phyloP scores from a whole-genome alignment of 2,888 invertebrate species.

The Acleris emargana region DNA sequence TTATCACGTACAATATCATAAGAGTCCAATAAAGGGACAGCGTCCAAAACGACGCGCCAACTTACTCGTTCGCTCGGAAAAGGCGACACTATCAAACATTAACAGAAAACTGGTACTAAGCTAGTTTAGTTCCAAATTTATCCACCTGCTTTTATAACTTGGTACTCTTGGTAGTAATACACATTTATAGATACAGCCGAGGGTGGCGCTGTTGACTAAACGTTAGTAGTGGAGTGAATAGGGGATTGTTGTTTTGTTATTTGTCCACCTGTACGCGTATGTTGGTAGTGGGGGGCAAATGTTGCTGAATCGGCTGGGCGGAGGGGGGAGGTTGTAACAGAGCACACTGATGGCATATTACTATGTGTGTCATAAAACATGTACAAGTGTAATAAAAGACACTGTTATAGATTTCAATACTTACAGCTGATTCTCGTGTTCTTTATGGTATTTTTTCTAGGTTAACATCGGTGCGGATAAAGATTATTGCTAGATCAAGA shows the following conservation, averaged over 20 bases:
- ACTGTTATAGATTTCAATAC: no score
- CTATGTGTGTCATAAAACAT: background rate
- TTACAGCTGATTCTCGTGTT: no score
- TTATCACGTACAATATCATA: slow-evolving; percentile 33
- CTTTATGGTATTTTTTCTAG: no score
- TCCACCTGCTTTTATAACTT: slow-evolving; percentile 14
- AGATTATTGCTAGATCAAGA: no score
- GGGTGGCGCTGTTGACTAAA: slow-evolving; percentile 11
- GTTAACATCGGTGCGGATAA: no score
- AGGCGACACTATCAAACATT: slow-evolving; percentile 12
- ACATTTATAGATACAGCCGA: slow-evolving; percentile 19
- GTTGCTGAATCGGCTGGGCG: slow-evolving; percentile 14
- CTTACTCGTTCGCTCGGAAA: slow-evolving; percentile 1
- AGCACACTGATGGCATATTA: slow-evolving; percentile 4
- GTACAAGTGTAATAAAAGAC: no score
- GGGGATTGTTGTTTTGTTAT: slow-evolving; percentile 9
- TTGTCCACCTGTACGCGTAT: slow-evolving; percentile 7
- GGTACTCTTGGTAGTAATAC: slow-evolving; percentile 13
- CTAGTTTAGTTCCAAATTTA: slow-evolving; percentile 10
- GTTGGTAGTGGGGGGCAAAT: slow-evolving; percentile 13
- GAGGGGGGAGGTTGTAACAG: slow-evolving; percentile 4
- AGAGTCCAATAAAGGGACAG: slow-evolving; percentile 43
- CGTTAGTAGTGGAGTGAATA: slow-evolving; percentile 5
- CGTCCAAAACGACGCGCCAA: slow-evolving; percentile 36
- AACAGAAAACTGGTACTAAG: background rate